Percentiles rank a stretch among this genome's conserved stretches.
Evolutionary conservation across 2,888 invertebrate species (phyloP).

Genomic region (Tetragonisca angustula): DNA sequence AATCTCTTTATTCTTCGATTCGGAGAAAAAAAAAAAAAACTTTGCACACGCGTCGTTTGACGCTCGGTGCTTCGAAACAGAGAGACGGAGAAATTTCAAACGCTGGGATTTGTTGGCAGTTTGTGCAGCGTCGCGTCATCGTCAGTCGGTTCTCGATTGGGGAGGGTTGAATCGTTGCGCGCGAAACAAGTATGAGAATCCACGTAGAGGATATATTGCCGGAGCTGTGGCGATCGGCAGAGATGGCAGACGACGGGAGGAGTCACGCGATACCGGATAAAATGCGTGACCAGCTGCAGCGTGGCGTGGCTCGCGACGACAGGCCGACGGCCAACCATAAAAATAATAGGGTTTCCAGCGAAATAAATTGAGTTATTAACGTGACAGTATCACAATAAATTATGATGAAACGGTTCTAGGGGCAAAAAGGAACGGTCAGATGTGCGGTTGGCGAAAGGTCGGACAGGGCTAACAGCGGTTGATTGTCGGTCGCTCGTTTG

Average conservation of each 20-base stretch:
- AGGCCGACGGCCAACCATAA: conserved; percentile 71
- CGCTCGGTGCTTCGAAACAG: neutral
- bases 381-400: conserved; percentile 84
- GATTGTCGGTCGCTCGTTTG: conserved; percentile 84
- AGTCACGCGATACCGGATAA: conserved; percentile 57
- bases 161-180: neutral
- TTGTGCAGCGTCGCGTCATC: no score
- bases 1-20: neutral
- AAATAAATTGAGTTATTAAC: conserved; percentile 85
- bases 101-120: no score
- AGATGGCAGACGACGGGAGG: neutral
- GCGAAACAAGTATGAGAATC: neutral
- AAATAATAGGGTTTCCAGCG: conserved; percentile 80
- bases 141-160: no score
- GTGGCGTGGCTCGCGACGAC: conserved; percentile 59
- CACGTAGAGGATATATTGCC: neutral
- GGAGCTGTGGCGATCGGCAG: neutral
- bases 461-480: conserved; percentile 83
- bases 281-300: conserved; percentile 61
- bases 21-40: neutral
- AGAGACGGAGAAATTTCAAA: no score
- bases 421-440: conserved; percentile 81
- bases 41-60: neutral
- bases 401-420: conserved; percentile 82
- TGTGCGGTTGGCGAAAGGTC: conserved; percentile 81